Evolutionary conservation across 2,797 vertebrate genomes (phyloP), one percentile per base, ranked within the genome.

Genomic region (Taenioides sp.): DNA sequence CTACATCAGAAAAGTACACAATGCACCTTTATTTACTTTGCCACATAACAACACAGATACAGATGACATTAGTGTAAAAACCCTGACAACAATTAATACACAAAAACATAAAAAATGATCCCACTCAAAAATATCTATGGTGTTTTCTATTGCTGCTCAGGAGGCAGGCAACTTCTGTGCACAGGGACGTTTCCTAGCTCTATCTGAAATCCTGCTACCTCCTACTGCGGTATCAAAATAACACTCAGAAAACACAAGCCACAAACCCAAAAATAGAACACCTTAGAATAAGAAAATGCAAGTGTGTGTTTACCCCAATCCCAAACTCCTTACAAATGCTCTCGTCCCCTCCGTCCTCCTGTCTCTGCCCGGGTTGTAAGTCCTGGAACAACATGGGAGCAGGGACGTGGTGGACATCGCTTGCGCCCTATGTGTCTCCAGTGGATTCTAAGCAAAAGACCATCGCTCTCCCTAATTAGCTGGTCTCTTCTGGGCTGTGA

Each of bases 401-500:
- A 72, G 87, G 84, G 88, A 93, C 79, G 16, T 47, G 43, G 90
- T 93, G 93, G 94, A 94, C 84, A 92, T 85, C 91, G 82, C 90
- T 84, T 82, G 79, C 82, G 77, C 84, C 86, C 84, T 62, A 79
- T 27, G 76, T 81, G 84, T 94, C 93, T 94, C 94, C 79, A 85
- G 93, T 63, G 95, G 88, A 88, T 93, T 92, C 89, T 92, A 94
- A 95, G 92, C 93, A 95, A 97, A 64, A 97, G 95, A 91, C 95
- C 93, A 97, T 98, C 94, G 94, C 92, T 96, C 95, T 95, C 93
- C 87, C 94, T 97, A 98, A 98, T 98, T 98, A 97, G 95, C 92
- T 81, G 90, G 93, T 96, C 94, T 95, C 93, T 89, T 89, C 87
- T 87, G 92, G 93, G 90, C 91, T 93, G 91, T 92, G 92, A 93